These are phyloP conservation scores for Drosophila pallidifrons DNA, from an alignment of 1,140 invertebrate species.

Conservation along the genomic window DNA sequence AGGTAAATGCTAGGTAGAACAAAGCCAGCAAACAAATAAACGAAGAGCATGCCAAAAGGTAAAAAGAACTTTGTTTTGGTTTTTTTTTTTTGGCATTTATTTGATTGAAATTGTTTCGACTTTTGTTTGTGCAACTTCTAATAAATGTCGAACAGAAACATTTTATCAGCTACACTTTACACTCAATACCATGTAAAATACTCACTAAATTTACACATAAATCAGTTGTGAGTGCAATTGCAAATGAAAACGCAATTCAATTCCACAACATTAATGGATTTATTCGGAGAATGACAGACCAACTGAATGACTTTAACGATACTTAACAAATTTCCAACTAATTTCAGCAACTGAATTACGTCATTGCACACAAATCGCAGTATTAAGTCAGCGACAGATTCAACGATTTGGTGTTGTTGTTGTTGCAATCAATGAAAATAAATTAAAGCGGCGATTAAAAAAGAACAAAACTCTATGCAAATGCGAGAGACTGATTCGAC, in stretches of 20 bases:
- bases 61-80: slow-evolving; percentile 28
- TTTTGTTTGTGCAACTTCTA: slow-evolving; percentile 1
- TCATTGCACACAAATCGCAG: slow-evolving; percentile 45
- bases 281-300: not conserved
- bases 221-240: slow-evolving; percentile 6
- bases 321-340: slow-evolving; percentile 43
- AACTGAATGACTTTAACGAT: slow-evolving; percentile 23
- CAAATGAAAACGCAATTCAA: slow-evolving; percentile 29
- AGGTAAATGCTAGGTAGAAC: slow-evolving; percentile 32
- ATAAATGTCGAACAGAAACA: not conserved
- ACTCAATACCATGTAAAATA: not conserved
- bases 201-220: slow-evolving; percentile 9
- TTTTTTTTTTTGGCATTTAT: slow-evolving; percentile 43
- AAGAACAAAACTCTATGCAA: slow-evolving; percentile 80
- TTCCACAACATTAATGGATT: slow-evolving; percentile 30
- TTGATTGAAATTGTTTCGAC: slow-evolving; percentile 53
- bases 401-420: slow-evolving; percentile 7
- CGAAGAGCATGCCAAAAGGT: slow-evolving; percentile 3
- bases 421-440: slow-evolving; percentile 80
- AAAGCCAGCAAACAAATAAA: slow-evolving; percentile 20
- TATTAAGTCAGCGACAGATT: slow-evolving; percentile 31
- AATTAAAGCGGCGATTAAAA: slow-evolving; percentile 72
- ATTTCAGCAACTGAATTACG: slow-evolving; percentile 57
- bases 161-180: not conserved
- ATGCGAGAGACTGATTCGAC: slow-evolving; percentile 46